Percentiles rank a stretch among this genome's conserved stretches.
Conservation (phyloP, 2,113 vertebrate species). For the Psittacara wagleri region DNA sequence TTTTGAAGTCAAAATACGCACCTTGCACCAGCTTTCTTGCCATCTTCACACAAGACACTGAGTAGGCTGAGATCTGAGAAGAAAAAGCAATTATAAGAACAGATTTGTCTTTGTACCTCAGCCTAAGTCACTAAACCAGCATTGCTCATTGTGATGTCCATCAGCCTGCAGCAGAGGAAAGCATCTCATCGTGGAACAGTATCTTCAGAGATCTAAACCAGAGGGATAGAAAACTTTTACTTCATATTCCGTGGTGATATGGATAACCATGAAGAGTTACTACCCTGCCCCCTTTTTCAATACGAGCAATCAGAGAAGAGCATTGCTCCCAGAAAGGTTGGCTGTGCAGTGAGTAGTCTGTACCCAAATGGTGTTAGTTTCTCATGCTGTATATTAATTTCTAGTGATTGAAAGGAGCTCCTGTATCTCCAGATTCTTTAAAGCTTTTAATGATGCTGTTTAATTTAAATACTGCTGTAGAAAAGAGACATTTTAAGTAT, state of each 20-base stretch:
- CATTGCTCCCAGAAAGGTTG: neutral
- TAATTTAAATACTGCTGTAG: neutral
- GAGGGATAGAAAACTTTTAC: neutral
- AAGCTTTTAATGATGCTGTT: neutral
- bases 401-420: neutral
- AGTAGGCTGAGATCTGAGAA: neutral
- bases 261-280: neutral
- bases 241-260: fast-evolving
- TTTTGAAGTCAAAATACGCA: neutral
- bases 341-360: neutral
- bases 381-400: fast-evolving
- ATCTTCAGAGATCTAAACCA: neutral
- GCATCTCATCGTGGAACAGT: fast-evolving
- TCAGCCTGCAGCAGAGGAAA: neutral
- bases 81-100: neutral
- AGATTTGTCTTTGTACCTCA: neutral
- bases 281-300: neutral
- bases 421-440: neutral
- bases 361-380: neutral
- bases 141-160: fast-evolving
- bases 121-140: neutral
- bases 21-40: neutral
- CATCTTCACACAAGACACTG: neutral
- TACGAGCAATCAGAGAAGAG: neutral
- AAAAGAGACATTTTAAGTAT: neutral